Base-by-base conservation (phyloP, 2,888 invertebrate species). In the Subacronicta megacephala region DNA sequence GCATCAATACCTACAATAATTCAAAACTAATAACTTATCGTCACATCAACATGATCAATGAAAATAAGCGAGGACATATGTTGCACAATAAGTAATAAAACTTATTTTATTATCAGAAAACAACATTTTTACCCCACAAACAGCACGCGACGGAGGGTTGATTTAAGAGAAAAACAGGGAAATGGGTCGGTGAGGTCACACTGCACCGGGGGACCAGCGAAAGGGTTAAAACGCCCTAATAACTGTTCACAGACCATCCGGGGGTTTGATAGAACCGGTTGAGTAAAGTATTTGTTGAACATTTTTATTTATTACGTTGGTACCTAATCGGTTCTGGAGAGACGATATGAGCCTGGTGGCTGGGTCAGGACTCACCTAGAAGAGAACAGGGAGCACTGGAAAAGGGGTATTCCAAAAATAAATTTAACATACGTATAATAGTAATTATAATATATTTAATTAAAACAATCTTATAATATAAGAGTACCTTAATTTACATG, bases 151-250 rank as follows among this genome's bases (percentile, higher is more conserved):
- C 70, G 61, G 47, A 77, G 84, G 87, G 87, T 85, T 83, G 79
- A 72, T 85, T 89, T 89, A 81, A 82, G 80, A 84, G 84, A 88
- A 85, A 82, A 85, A 84, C 75, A 76, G 85, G 83, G 85, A 88
- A 90, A 83, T 80, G 86, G 88, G 92, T 90, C 87, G 83, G 45
- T 57, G 82, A 87, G 93, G 93, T 93, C 92, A 92, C 69, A 81
- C 62, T 66, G 75, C 67, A 76, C 70, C 67, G 81, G 83, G 87
- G 83, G 75, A 43, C 57, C 67, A 77, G 47, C 53, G 82, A 64
- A 87, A 90, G 92, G 93, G 92, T 89, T 90, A 83, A 84, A 87
- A 83, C 88, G 85, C 90, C 91, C 90, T 88, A 88, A 88, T 88
- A 85, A 89, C 88, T 88, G 89, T 81, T 77, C 89, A 82, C 72